Evolutionary conservation across 2,113 vertebrate genomes (phyloP), one percentile per base, ranked within the genome.

Genomic region (Rhinopithecus roxellana): DNA sequence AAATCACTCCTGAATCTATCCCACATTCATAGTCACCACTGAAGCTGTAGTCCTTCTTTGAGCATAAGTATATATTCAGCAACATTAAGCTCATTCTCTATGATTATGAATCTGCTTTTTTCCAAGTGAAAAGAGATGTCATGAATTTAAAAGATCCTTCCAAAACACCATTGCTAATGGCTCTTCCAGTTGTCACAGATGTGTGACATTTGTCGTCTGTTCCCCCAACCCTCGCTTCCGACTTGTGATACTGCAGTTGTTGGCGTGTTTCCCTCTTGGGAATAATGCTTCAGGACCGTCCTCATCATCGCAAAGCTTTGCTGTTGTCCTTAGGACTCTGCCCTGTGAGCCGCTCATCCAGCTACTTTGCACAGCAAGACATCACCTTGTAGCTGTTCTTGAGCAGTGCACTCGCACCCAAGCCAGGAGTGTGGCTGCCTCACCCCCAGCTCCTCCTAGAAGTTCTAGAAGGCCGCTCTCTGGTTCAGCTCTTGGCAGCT

Each of bases 191-290:
- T 3, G 17, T 52, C 67, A 3, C 14, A 0, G 17, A 6, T 2
- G 16, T n/a, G 0, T 77, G 38, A 35, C 48, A 0, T 3, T 16
- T 35, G 50, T 20, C 20, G 0, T 1, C 50, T 17, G 2, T 13
- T 59, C 23, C 16, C 12, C 59, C 13, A 50, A 6, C 8, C 16
- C 67, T 4, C 2, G 2, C 61, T 64, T 25, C 32, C 1, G 25
- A 13, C 7, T 32, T 9, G 48, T 4, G 69, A 45, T 48, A 5
- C 5, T 2, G 16, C 55, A 0, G 6, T 40, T 3, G 6, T 12
- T 25, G 11, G 23, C 0, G 0, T 3, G 1, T 27, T 22, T 20
- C 45, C 13, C 8, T 20, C 0, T 3, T 1, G 2, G 10, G 22
- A 10, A 9, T 2, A 4, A 50, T 10, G 3, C 59, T 1, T 8